Evolutionary conservation across 2,888 invertebrate species (phyloP).

Genomic region (Aplocera efformata): DNA sequence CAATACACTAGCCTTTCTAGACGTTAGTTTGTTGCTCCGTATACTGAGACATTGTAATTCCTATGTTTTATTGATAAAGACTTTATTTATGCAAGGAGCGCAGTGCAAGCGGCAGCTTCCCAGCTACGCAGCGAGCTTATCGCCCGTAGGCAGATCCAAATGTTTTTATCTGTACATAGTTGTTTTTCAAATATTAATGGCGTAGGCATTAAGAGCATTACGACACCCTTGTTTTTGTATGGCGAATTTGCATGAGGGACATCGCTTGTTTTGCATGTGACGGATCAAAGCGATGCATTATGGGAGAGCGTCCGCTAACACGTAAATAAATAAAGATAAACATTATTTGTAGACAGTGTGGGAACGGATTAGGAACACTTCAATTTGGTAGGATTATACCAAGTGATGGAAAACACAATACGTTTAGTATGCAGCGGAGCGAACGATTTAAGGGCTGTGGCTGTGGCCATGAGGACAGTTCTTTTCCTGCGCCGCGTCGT

Average conservation of each 20-base stretch:
- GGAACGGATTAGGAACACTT: slow-evolving; percentile 24
- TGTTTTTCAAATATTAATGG: slow-evolving; percentile 78
- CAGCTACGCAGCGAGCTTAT: slow-evolving; percentile 37
- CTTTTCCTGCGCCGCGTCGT: too few species aligned
- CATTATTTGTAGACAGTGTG: slow-evolving; percentile 38
- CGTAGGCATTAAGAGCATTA: slow-evolving; percentile 72
- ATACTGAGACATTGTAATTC: too few species aligned
- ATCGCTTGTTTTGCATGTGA: slow-evolving; percentile 53
- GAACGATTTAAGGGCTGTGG: too few species aligned
- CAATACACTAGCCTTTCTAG: too few species aligned
- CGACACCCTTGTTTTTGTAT: slow-evolving; percentile 71
- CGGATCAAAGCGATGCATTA: slow-evolving; percentile 64
- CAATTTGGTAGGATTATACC: slow-evolving; percentile 22
- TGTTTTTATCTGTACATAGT: slow-evolving; percentile 68
- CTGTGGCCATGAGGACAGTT: too few species aligned
- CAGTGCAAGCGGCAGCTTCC: slow-evolving; percentile 12
- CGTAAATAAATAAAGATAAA: slow-evolving; percentile 77
- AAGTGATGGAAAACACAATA: slow-evolving; percentile 2
- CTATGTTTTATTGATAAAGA: too few species aligned
- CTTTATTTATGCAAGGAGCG: background rate
- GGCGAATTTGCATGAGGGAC: slow-evolving; percentile 64
- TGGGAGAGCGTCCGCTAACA: slow-evolving; percentile 67
- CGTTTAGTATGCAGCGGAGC: too few species aligned
- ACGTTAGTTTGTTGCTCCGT: too few species aligned
- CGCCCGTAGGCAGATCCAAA: slow-evolving; percentile 48